phyloP scores from a whole-genome alignment of 2,888 invertebrate species.

The Erpobdella octoculata region DNA sequence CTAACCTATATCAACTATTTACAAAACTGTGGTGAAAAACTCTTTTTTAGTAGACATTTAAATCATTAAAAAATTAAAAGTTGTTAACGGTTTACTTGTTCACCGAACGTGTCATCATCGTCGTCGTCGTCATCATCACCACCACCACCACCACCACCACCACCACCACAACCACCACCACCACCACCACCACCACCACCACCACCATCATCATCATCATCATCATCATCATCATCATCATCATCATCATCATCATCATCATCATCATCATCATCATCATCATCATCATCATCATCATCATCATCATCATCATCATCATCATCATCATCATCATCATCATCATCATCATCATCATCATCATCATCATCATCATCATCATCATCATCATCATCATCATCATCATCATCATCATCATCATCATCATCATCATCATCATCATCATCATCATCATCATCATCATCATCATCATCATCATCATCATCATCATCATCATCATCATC shows the following conservation, averaged over 20 bases:
- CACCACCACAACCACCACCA: no score
- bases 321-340: conserved; percentile 31
- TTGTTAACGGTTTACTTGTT: no score
- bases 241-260: conserved; percentile 29
- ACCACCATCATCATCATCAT: no score
- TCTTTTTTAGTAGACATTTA: no score
- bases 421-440: conserved; percentile 32
- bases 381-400: conserved; percentile 10
- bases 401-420: conserved; percentile 30
- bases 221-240: conserved; percentile 30
- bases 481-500: conserved; percentile 31
- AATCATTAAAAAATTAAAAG: no score
- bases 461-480: conserved; percentile 32
- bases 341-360: conserved; percentile 28
- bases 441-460: conserved; percentile 29
- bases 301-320: conserved; percentile 31
- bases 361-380: conserved; percentile 8
- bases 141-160: no score
- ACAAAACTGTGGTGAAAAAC: no score
- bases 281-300: conserved; percentile 30
- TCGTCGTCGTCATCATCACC: no score
- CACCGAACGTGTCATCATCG: no score
- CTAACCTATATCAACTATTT: no score
- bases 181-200: no score
- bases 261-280: conserved; percentile 31